These are phyloP conservation scores for Hirtodrosophila alboralis DNA, from an alignment of 2,888 invertebrate genomes.

Conservation along the genomic window DNA sequence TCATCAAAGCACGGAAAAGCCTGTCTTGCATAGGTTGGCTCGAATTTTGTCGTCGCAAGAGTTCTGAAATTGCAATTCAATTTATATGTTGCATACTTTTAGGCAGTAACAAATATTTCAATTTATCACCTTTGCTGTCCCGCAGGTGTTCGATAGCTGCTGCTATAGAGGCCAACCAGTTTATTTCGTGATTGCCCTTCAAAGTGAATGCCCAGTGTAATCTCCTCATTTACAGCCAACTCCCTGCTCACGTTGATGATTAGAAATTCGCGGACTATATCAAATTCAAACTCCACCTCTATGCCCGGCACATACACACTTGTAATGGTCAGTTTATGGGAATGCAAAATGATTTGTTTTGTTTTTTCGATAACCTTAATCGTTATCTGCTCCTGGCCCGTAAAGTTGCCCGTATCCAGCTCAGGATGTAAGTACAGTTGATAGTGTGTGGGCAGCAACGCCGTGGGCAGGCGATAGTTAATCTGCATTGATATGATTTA, in stretches of 20 bases:
- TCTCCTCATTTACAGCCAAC: constrained; percentile 79
- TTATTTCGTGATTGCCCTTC: constrained; percentile 87
- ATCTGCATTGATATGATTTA: constrained; percentile 35
- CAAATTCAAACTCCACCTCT: constrained; percentile 50
- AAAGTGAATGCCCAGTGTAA: constrained; percentile 87
- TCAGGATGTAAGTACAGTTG: constrained; percentile 88
- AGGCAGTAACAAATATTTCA: constrained; percentile 12
- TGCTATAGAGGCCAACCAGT: constrained; percentile 90
- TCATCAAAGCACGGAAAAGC: constrained; percentile 98
- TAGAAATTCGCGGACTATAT: constrained; percentile 66
- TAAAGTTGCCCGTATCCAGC: constrained; percentile 85
- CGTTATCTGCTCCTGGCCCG: constrained; percentile 86
- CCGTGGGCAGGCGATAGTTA: constrained; percentile 85
- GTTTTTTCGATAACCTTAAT: constrained; percentile 84
- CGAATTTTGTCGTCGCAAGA: constrained; percentile 95
- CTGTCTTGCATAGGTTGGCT: constrained; percentile 96
- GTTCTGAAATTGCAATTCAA: constrained; percentile 86
- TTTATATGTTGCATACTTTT: constrained; percentile 43
- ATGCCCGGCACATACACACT: constrained; percentile 41
- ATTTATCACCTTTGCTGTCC: constrained; percentile 84
- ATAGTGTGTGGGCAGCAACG: constrained; percentile 87
- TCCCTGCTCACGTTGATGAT: constrained; percentile 62
- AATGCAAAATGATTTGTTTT: constrained; percentile 86
- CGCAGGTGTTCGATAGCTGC: constrained; percentile 85
- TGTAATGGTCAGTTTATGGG: constrained; percentile 85